Percentiles rank a stretch among this genome's conserved stretches.
Conservation (phyloP, 2,888 invertebrate species). For the Adelphocoris suturalis region DNA sequence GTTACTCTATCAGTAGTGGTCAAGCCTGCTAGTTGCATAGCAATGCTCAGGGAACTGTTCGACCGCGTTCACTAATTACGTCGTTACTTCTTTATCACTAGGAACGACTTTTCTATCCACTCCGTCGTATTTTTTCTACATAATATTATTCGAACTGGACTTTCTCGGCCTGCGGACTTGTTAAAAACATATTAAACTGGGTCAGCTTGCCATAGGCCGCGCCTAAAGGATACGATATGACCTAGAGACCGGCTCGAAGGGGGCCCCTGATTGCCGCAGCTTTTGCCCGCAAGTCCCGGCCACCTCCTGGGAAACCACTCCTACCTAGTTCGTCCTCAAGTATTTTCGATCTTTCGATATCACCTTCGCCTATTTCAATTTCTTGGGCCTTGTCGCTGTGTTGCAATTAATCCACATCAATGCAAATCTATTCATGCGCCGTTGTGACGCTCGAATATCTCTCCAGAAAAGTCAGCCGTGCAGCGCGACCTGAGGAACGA, state of each 20-base stretch:
- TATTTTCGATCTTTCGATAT: not conserved
- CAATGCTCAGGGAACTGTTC: not conserved
- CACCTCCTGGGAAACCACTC: not conserved
- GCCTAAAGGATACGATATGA: slow-evolving; percentile 50
- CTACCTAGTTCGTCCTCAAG: not conserved
- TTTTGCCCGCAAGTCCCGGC: slow-evolving; percentile 33
- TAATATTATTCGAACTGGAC: slow-evolving; percentile 38
- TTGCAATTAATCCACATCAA: too few relatives aligned
- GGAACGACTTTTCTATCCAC: not conserved
- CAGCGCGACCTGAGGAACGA: too few relatives aligned
- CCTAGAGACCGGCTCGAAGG: slow-evolving; percentile 51
- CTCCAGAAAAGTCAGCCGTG: too few relatives aligned
- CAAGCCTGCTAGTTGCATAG: not conserved
- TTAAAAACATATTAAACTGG: slow-evolving; percentile 38
- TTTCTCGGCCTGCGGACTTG: not conserved
- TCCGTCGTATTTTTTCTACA: not conserved
- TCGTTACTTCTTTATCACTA: slow-evolving; percentile 23
- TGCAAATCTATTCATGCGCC: too few relatives aligned
- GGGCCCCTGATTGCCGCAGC: slow-evolving; percentile 33
- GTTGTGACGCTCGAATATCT: too few relatives aligned
- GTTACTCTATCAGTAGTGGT: not conserved
- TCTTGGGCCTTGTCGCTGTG: not conserved
- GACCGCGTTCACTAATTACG: not conserved
- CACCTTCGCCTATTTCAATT: not conserved
- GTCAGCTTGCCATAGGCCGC: slow-evolving; percentile 45